Base-by-base conservation (phyloP, 2,888 invertebrate genomes). In the Callyntrura guangdongensis region DNA sequence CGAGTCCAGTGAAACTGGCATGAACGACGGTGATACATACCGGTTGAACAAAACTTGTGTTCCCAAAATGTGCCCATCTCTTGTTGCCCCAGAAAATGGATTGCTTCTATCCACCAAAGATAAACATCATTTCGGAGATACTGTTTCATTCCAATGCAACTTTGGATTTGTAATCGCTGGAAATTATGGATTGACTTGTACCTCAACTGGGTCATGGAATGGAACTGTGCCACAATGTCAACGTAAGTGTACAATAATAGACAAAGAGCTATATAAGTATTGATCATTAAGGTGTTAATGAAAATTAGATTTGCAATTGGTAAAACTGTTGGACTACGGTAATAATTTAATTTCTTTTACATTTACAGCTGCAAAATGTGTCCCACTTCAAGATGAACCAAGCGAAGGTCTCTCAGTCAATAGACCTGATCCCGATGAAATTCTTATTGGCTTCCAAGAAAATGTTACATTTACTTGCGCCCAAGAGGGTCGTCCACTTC, bases 1-100 rank as follows among this genome's bases (percentile, higher is more conserved):
- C 84, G 98, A 97, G 94, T 95, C 96, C 86, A 97, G 97, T 0
- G 99, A 99, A 95, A 97, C 97, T 85, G 99, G 99, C 5, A 96
- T 97, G 92, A 96, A 98, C 90, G 98, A 98, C 94, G 98, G 98
- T 0, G 99, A 99, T 94, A 96, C 97, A 0, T 98, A 97, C 95
- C 97, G 98, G 95, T 96, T 97, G 94, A 99, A 99, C 95, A 99
- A 99, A 95, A 98, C 99, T 47, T 99, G 99, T 95, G 99, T 99
- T 12, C 98, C 98, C 0, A 96, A 98, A 1, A 98, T 98, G 98
- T 99, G 98, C 93, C 97, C 98, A 5, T 95, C 96, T 1, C 95
- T 98, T 61, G 95, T 96, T 47, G 96, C 97, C 2, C 98, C 98
- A 0, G 98, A 98, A 95, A 98, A 98, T 95, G 98, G 98, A 88